A percentile compares a stretch with the other conserved stretches of the same genome.
Conservation (phyloP, 2,888 invertebrate genomes). For the Anticlea derivata region DNA sequence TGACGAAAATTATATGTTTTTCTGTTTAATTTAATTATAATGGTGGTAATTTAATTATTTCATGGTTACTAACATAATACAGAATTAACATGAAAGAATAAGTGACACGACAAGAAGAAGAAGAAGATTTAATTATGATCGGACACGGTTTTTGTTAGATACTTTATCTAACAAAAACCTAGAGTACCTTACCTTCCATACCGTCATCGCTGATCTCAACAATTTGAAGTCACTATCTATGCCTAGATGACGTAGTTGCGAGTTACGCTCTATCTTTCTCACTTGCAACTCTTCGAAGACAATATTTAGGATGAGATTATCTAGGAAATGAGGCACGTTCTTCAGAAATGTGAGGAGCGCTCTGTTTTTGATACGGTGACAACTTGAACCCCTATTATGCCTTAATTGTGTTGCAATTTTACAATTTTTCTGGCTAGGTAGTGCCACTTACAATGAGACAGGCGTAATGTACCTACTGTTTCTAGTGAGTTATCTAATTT, state of each 20-base stretch:
- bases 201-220: constrained; percentile 40
- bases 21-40: no score
- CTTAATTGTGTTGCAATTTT: constrained; percentile 11
- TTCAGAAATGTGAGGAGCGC: background rate
- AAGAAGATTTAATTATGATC: no score
- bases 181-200: constrained; percentile 32
- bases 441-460: background rate
- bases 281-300: constrained; percentile 6
- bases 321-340: background rate
- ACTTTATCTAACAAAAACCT: no score
- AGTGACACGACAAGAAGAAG: no score
- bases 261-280: constrained; percentile 16
- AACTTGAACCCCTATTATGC: constrained; percentile 3
- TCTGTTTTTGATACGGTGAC: background rate
- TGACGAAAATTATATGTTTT: no score
- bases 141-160: no score
- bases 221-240: constrained; percentile 32
- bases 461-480: background rate
- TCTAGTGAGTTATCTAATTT: background rate
- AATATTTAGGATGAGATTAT: constrained; percentile 5
- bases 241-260: constrained; percentile 28
- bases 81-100: no score
- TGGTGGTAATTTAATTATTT: no score
- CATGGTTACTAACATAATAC: no score
- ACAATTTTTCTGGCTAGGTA: background rate